Evolutionary conservation across 1,140 invertebrate genomes (phyloP), one percentile per base, ranked within the genome.

Genomic region (Patella vulgata): DNA sequence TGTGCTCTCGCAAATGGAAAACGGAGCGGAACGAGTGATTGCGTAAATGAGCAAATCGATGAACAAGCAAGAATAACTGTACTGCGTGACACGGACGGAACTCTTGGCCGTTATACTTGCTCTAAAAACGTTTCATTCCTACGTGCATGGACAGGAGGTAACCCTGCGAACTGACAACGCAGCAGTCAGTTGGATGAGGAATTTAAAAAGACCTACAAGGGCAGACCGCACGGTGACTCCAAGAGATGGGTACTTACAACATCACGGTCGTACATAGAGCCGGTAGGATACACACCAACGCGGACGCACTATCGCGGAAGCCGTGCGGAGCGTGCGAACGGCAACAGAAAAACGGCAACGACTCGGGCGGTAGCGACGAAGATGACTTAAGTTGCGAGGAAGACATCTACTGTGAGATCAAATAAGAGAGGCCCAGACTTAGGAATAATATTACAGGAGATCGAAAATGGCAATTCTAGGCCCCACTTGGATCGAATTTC

Each of bases 31-130:
- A 50, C n/a, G n/a, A n/a, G n/a, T n/a, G n/a, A n/a, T n/a, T n/a
- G n/a, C n/a, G n/a, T n/a, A n/a, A n/a, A n/a, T n/a, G n/a, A n/a
- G n/a, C n/a, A n/a, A n/a, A n/a, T n/a, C n/a, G n/a, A n/a, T n/a
- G n/a, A n/a, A n/a, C n/a, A n/a, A n/a, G n/a, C 66, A 83, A n/a
- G 84, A 89, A 72, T 63, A 76, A 63, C 83, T 85, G 14, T 89
- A 88, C 67, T 73, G 74, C 47, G 60, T 66, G 6, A 75, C 73
- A 6, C 23, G 67, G n/a, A 68, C 61, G 54, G 71, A 78, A 57
- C 55, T 78, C 1, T 58, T 74, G 21, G 71, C 69, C 8, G 64
- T 72, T 3, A 52, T 74, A 19, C 12, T 33, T n/a, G 61, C 51
- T 43, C 30, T 68, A 11, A 59, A 69, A 28, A 33, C 69, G 14